Conservation (phyloP, 2,113 vertebrate species). For the Alexandromys fortis region DNA sequence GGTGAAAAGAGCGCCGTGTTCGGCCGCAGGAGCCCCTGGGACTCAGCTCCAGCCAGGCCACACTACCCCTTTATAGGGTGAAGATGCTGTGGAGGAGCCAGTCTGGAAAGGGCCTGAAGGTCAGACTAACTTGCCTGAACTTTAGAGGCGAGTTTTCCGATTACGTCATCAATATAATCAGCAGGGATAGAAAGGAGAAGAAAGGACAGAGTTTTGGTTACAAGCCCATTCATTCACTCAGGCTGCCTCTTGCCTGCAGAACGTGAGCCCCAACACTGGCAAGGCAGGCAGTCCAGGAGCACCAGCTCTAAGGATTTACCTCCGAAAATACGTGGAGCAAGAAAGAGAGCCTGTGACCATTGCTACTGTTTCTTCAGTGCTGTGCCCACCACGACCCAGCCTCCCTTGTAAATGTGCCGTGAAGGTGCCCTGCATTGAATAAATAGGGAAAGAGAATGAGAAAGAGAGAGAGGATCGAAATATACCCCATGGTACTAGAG, state of each 20-base stretch:
- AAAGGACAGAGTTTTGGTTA: background rate
- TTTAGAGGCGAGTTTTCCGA: background rate
- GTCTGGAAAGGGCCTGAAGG: conserved; percentile 9
- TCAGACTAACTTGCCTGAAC: background rate
- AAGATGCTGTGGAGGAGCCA: background rate
- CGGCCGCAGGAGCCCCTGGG: background rate
- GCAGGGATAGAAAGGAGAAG: background rate
- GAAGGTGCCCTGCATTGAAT: background rate
- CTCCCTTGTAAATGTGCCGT: background rate
- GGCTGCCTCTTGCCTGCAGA: background rate
- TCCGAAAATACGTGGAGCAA: background rate
- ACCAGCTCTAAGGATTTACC: background rate
- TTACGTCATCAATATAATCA: background rate
- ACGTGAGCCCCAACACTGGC: background rate
- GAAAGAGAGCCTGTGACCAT: background rate
- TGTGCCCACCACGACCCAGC: background rate
- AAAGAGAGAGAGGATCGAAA: background rate
- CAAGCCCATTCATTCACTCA: background rate
- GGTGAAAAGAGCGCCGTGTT: background rate
- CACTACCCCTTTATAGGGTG: background rate
- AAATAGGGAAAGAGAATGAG: background rate
- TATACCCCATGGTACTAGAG: background rate
- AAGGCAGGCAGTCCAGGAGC: background rate
- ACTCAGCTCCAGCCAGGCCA: background rate
- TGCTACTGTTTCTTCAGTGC: too few species aligned